Evolutionary conservation across 2,113 vertebrate species (phyloP), one percentile per base, ranked within the genome.

Genomic region (Indicator maculatus): DNA sequence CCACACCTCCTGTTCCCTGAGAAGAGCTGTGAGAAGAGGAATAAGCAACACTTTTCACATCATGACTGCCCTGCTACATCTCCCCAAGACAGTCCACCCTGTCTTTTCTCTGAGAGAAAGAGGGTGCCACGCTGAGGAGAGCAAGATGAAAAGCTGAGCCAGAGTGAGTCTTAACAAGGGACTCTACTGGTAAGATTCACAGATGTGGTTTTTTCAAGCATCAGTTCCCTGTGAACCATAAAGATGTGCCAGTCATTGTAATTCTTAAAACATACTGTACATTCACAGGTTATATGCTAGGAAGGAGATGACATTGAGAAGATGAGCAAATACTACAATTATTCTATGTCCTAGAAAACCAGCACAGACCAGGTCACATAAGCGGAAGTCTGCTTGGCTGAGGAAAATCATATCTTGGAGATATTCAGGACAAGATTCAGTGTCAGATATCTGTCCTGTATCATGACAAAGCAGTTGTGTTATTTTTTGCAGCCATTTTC

Each of bases 131-230:
- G 15, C n/a, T 33, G 45, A 81, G 58, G 19, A 65, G 12, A 94
- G 38, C 12, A 36, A 39, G 63, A 56, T 1, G 2, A 70, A 79
- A 52, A 82, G 33, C 23, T 1, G 0, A 83, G 45, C 4, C n/a
- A 53, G 12, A 20, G 23, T 0, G 0, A 76, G 12, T 53, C 59
- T 2, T 2, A 3, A 17, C 44, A 71, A 53, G 36, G 14, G 55
- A 77, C 47, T 66, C 28, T 20, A 13, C 1, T 0, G 9, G 24
- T 31, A 77, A 67, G 60, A 65, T 45, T 5, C 14, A 6, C 18
- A 47, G 28, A 53, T 6, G 13, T 3, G 4, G 38, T 56, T 91
- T 53, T 53, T 55, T 39, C 21, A 71, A 39, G 39, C 61, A 59
- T 36, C 41, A 53, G 14, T 16, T 83, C 20, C 24, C 45, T 0